Percentiles rank a stretch among this genome's conserved stretches.
Evolutionary conservation across 1,140 invertebrate species (phyloP).

Genomic region (Planococcus citri): DNA sequence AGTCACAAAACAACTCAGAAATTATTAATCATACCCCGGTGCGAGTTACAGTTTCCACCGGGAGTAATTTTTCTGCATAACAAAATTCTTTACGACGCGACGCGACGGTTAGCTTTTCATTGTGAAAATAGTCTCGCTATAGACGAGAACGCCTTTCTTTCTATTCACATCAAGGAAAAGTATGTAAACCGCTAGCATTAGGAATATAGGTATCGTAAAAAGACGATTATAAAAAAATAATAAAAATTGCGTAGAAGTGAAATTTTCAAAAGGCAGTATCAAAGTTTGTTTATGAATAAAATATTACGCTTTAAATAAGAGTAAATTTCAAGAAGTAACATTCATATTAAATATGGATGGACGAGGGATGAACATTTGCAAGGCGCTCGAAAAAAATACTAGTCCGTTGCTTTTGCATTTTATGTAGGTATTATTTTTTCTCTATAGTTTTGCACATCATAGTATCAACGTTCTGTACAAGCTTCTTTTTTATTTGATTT

Average conservation of each 20-base stretch:
- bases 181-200: no score
- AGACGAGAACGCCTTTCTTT: no score
- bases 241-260: neutral
- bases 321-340: neutral
- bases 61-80: no score
- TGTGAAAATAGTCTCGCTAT: no score
- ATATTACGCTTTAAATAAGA: neutral
- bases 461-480: no score
- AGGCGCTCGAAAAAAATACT: neutral
- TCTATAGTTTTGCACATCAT: neutral
- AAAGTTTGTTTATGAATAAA: neutral
- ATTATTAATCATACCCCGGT: no score
- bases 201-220: neutral
- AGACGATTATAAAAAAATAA: slow-evolving; percentile 1
- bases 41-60: no score
- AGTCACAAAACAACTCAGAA: no score
- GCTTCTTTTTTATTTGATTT: no score
- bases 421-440: neutral
- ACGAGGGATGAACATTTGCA: neutral
- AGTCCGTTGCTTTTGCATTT: neutral
- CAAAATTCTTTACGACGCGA: no score
- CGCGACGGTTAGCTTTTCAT: no score
- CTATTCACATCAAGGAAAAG: no score
- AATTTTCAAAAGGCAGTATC: neutral
- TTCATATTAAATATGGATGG: neutral